Evolutionary conservation across 2,888 invertebrate genomes (phyloP).

Genomic region (Scaptodrosophila latifasciaeformis): DNA sequence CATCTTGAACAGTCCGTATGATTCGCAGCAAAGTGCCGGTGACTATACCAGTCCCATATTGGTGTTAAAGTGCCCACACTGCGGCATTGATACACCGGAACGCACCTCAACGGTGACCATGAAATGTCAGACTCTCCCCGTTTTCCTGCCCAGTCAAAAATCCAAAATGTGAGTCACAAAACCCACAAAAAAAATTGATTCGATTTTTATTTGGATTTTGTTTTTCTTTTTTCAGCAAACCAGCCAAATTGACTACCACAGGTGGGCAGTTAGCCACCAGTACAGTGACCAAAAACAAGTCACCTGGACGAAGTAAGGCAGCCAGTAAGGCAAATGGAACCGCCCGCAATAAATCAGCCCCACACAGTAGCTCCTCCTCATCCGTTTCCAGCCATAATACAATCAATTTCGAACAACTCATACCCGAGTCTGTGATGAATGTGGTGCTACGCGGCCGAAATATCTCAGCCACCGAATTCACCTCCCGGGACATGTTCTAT

Average conservation of each 20-base stretch:
- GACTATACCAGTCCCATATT: slow-evolving; percentile 71
- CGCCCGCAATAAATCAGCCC: slow-evolving; percentile 19
- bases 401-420: slow-evolving; percentile 71
- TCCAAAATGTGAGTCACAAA: slow-evolving; percentile 61
- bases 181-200: background rate
- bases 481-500: slow-evolving; percentile 73
- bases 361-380: slow-evolving; percentile 2
- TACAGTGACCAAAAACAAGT: too few species aligned
- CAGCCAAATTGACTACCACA: slow-evolving; percentile 71
- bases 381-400: slow-evolving; percentile 31
- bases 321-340: slow-evolving; percentile 33
- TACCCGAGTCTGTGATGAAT: slow-evolving; percentile 74
- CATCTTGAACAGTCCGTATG: slow-evolving; percentile 72
- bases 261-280: too few species aligned
- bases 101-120: slow-evolving; percentile 78
- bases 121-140: slow-evolving; percentile 79
- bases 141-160: slow-evolving; percentile 79
- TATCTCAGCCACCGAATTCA: slow-evolving; percentile 62
- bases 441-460: slow-evolving; percentile 66
- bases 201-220: background rate
- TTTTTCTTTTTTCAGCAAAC: slow-evolving; percentile 54
- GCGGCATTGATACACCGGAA: slow-evolving; percentile 79
- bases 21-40: slow-evolving; percentile 74
- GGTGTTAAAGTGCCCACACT: slow-evolving; percentile 82
- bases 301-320: slow-evolving; percentile 29